phyloP scores from a whole-genome alignment of 2,888 invertebrate genomes.

The Andrena minutula region DNA sequence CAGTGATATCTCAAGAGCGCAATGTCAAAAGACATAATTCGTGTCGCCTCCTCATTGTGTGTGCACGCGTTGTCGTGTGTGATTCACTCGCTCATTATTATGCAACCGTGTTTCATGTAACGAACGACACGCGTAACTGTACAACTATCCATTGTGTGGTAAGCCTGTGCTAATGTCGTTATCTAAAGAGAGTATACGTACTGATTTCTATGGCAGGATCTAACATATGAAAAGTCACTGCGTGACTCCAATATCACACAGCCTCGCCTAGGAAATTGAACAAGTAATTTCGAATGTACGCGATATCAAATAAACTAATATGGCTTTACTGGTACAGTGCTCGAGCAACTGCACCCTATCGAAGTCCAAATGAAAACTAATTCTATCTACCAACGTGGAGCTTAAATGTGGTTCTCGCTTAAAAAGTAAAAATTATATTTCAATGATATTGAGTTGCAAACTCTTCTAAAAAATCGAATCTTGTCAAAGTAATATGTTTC shows the following conservation, averaged over 20 bases:
- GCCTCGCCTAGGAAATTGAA: slow-evolving; percentile 42
- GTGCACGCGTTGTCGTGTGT: slow-evolving; percentile 29
- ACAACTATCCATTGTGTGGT: slow-evolving; percentile 24
- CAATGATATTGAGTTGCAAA: slow-evolving; percentile 38
- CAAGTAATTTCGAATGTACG: slow-evolving; percentile 26
- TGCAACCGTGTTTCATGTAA: slow-evolving; percentile 31
- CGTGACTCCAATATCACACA: slow-evolving; percentile 55
- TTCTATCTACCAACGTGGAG: slow-evolving; percentile 7
- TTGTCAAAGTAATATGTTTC: background rate
- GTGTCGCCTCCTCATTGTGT: slow-evolving; percentile 30
- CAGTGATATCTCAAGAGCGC: slow-evolving; percentile 50
- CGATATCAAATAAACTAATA: slow-evolving; percentile 35
- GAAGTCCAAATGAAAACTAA: slow-evolving; percentile 20
- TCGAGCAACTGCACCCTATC: background rate
- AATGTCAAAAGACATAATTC: slow-evolving; percentile 37
- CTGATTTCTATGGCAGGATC: slow-evolving; percentile 49
- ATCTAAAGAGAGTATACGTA: slow-evolving; percentile 32
- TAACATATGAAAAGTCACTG: slow-evolving; percentile 40
- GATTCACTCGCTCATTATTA: slow-evolving; percentile 26
- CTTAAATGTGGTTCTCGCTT: background rate
- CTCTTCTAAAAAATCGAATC: slow-evolving; percentile 12
- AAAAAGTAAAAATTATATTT: slow-evolving; percentile 29
- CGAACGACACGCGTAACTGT: slow-evolving; percentile 28
- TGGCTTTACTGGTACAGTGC: slow-evolving; percentile 5
- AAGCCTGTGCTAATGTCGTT: slow-evolving; percentile 42